Evolutionary conservation across 2,888 invertebrate species (phyloP), one percentile per base, ranked within the genome.

Genomic region (Pemphredon lugubris): DNA sequence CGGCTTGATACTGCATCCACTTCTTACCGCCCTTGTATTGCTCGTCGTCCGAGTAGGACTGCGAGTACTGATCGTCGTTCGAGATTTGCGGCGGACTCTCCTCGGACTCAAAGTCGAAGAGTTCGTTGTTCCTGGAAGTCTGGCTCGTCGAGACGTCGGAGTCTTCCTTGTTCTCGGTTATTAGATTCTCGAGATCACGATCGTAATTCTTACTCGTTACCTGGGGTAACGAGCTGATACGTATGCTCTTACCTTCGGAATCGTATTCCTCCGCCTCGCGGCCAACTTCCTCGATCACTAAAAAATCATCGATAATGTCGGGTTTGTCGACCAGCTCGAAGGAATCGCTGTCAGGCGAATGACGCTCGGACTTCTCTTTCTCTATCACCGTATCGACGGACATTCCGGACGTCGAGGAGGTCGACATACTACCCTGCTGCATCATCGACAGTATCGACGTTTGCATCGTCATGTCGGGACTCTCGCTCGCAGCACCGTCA

Each of bases 301-400:
- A 95, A 85, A 96, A 96, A 82, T 96, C 96, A 84, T 96, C 96
- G 77, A 95, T 95, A 78, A 96, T 93, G 84, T 95, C 95, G 0
- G 96, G 96, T 85, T 96, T 96, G 81, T 96, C 96, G 0, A 96
- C 91, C 92, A 96, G 93, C 91, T 96, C 96, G 88, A 96, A 96
- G 20, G 96, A 96, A 87, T 96, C 96, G 83, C 94, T 95, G 7
- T 93, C 94, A 0, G 96, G 96, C 0, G 96, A 96, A 79, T 95
- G 84, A 30, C 88, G 80, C 23, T 88, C 88, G 2, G 77, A 57
- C 14, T 77, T 84, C 2, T 88, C 89, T 47, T 86, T 88, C 18
- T 86, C 89, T 0, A 90, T 73, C 0, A 90, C 87, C 0, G 90
- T 90, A 48, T 89, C 89, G 7, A 87, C 73, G 0, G 89, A 89